Evolutionary conservation across 2,888 invertebrate genomes (phyloP).

Genomic region (Leptopilina drosophilae): DNA sequence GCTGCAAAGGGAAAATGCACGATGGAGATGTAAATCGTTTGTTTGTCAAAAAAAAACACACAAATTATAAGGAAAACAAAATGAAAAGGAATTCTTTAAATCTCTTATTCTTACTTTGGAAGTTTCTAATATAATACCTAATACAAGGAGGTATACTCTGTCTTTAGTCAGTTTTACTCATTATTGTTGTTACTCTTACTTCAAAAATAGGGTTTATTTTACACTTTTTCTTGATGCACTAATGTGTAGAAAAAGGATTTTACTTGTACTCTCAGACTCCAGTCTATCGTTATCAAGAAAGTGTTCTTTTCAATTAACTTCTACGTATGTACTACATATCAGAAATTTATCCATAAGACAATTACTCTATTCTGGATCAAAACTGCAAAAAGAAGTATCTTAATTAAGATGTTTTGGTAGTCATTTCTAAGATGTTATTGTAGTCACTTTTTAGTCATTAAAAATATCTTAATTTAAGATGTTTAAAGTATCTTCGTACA

Average conservation of each 20-base stretch:
- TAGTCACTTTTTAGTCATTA: too few relatives aligned
- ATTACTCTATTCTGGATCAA: too few relatives aligned
- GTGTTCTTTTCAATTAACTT: too few relatives aligned
- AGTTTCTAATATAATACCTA: constrained; percentile 39
- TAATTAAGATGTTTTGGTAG: too few relatives aligned
- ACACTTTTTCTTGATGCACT: background rate
- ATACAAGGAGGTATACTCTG: constrained; percentile 34
- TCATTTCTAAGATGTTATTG: too few relatives aligned
- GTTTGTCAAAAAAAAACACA: background rate
- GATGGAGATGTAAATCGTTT: constrained; percentile 21
- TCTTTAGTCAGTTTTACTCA: constrained; percentile 17
- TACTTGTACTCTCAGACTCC: background rate
- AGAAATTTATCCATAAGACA: too few relatives aligned
- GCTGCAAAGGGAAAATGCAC: constrained; percentile 80
- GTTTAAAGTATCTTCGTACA: too few relatives aligned
- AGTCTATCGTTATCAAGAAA: constrained; percentile 49
- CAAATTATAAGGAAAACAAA: background rate
- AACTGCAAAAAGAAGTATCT: too few relatives aligned
- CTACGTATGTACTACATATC: too few relatives aligned
- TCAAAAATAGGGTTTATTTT: background rate
- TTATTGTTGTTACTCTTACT: background rate
- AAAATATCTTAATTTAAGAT: too few relatives aligned
- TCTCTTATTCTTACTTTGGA: background rate
- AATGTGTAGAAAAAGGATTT: background rate
- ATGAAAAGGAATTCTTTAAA: background rate